phyloP scores from a whole-genome alignment of 2,113 vertebrate species.

The Symphodus melops region DNA sequence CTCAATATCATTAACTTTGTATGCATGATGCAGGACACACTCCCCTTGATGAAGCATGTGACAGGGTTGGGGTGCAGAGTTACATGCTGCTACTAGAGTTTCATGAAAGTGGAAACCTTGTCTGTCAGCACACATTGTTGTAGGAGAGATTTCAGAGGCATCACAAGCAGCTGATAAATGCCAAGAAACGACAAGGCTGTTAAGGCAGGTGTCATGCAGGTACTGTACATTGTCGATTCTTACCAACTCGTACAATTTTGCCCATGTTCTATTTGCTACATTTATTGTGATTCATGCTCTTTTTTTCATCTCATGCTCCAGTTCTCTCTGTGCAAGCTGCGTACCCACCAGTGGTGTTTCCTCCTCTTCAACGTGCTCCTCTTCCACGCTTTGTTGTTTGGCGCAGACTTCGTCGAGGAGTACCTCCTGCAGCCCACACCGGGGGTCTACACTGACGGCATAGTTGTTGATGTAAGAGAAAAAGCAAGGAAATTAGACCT shows the following conservation, averaged over 20 bases:
- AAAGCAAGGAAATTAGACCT: slow-evolving; percentile 86
- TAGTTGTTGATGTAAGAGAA: slow-evolving; percentile 85
- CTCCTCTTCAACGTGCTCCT: slow-evolving; percentile 90
- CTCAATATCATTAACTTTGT: slow-evolving; percentile 51
- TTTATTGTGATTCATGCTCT: slow-evolving; percentile 9
- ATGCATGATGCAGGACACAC: slow-evolving; percentile 37
- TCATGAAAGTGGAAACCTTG: slow-evolving; percentile 69
- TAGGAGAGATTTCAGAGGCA: background rate
- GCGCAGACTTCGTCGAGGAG: slow-evolving; percentile 92
- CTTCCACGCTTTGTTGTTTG: slow-evolving; percentile 91
- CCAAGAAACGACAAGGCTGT: slow-evolving; percentile 14
- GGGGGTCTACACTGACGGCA: slow-evolving; percentile 82
- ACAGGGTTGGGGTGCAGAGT: slow-evolving; percentile 45
- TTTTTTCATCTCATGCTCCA: slow-evolving; percentile 50
- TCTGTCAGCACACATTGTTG: slow-evolving; percentile 51
- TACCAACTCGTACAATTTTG: background rate
- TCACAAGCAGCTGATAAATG: slow-evolving; percentile 15
- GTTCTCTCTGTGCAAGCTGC: slow-evolving; percentile 86
- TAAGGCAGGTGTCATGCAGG: slow-evolving; percentile 66
- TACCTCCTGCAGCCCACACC: slow-evolving; percentile 88
- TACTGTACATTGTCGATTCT: slow-evolving; percentile 37
- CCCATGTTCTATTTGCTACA: background rate
- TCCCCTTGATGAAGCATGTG: slow-evolving; percentile 29
- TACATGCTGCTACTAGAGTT: slow-evolving; percentile 65
- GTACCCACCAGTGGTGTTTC: slow-evolving; percentile 94